Percentiles rank a stretch among this genome's conserved stretches.
Evolutionary conservation across 2,888 invertebrate species (phyloP).

Genomic region (Xestia rhomboidea): DNA sequence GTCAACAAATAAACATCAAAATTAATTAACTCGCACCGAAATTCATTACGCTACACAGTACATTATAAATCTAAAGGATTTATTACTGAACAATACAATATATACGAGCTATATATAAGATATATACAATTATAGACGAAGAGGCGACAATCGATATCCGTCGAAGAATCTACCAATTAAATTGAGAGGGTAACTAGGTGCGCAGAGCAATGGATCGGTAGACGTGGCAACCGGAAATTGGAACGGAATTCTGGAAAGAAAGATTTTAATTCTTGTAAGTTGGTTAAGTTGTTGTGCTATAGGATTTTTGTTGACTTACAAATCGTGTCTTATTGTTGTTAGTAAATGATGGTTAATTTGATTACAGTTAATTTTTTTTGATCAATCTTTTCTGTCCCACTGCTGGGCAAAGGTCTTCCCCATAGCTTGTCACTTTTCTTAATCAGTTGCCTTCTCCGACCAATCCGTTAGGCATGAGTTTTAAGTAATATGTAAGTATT

Average conservation of each 20-base stretch:
- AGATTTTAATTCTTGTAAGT: not conserved
- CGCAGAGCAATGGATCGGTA: constrained; percentile 66
- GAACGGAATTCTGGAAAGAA: not conserved
- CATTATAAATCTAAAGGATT: constrained; percentile 63
- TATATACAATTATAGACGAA: constrained; percentile 53
- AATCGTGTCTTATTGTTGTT: not conserved
- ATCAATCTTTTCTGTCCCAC: no score
- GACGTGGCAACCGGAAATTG: constrained; percentile 44
- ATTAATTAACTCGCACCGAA: constrained; percentile 59
- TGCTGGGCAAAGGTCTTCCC: no score
- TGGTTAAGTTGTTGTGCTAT: not conserved
- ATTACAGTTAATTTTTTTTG: no score
- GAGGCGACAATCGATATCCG: constrained; percentile 77
- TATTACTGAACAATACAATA: constrained; percentile 61
- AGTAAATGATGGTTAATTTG: not conserved
- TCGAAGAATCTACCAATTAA: constrained; percentile 86
- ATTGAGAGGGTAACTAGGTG: constrained; percentile 79
- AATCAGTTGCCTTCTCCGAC: no score
- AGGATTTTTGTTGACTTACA: not conserved
- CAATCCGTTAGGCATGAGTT: no score
- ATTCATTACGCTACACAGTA: constrained; percentile 49
- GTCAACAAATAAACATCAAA: constrained; percentile 44
- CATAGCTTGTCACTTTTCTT: no score
- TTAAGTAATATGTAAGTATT: no score
- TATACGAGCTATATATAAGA: constrained; percentile 38